These are phyloP conservation scores for Catocala nupta DNA, from an alignment of 2,888 invertebrate genomes.

Conservation along the genomic window DNA sequence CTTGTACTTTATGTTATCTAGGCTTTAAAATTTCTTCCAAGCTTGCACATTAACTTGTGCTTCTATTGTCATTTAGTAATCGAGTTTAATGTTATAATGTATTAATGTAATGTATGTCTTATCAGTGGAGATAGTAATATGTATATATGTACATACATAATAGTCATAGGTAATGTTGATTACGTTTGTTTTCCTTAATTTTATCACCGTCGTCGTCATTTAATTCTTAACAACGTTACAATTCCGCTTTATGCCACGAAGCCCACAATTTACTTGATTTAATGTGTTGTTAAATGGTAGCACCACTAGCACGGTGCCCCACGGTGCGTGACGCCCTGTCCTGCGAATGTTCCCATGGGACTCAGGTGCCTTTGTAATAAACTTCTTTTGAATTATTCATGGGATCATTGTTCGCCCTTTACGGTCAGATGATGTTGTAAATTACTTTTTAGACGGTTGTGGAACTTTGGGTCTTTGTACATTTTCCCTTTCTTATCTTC, in stretches of 20 bases:
- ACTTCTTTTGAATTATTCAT: constrained; percentile 70
- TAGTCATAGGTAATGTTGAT: not conserved
- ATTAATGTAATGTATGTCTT: no score
- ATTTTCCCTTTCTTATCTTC: constrained; percentile 11
- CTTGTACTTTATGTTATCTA: no score
- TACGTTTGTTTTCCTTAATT: constrained; percentile 7
- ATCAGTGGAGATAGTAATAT: no score
- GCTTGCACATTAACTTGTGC: no score
- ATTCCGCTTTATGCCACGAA: constrained; percentile 31
- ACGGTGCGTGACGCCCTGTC: constrained; percentile 68
- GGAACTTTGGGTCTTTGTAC: constrained; percentile 32
- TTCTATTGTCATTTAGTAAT: no score
- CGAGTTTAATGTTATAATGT: no score
- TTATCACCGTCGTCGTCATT: constrained; percentile 1
- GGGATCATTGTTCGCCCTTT: constrained; percentile 64
- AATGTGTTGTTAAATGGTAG: constrained; percentile 44
- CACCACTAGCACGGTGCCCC: constrained; percentile 47
- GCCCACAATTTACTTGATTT: constrained; percentile 33
- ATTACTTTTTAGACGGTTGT: constrained; percentile 48
- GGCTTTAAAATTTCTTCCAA: no score
- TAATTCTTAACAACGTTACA: constrained; percentile 19
- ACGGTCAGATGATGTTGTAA: constrained; percentile 59
- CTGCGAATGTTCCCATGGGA: constrained; percentile 75
- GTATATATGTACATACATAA: no score
- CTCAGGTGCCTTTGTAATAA: constrained; percentile 71